phyloP scores from a whole-genome alignment of 2,888 invertebrate species.

The Chydorus sphaericus region DNA sequence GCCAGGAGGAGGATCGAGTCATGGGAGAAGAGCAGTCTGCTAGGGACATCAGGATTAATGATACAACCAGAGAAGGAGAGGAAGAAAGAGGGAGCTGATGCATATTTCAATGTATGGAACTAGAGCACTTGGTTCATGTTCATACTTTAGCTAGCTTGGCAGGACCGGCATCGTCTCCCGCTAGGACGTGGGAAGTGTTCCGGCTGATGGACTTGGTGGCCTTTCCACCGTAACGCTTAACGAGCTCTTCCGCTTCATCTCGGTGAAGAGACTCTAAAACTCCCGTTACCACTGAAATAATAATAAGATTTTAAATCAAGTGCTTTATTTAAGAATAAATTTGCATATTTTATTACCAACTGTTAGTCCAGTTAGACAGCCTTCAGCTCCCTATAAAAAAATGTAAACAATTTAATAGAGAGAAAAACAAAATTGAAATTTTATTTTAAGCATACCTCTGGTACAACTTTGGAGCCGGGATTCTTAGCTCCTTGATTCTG shows the following conservation, averaged over 20 bases:
- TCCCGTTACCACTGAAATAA: slow-evolving; percentile 46
- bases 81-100: too few relatives aligned
- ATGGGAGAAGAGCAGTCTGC: neutral
- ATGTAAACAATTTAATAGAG: slow-evolving; percentile 7
- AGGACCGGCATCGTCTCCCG: slow-evolving; percentile 74
- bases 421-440: slow-evolving; percentile 6
- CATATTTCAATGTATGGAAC: too few relatives aligned
- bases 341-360: too few relatives aligned
- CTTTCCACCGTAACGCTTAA: slow-evolving; percentile 66
- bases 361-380: slow-evolving; percentile 51
- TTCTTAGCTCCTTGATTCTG: slow-evolving; percentile 49
- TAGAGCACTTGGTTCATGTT: too few relatives aligned
- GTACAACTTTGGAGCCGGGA: slow-evolving; percentile 67
- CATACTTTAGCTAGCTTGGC: slow-evolving; percentile 56
- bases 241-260: slow-evolving; percentile 56
- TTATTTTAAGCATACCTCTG: slow-evolving; percentile 42
- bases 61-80: neutral
- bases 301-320: neutral
- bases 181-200: slow-evolving; percentile 65
- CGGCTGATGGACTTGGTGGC: slow-evolving; percentile 56
- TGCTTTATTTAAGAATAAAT: neutral
- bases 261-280: slow-evolving; percentile 75
- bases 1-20: neutral
- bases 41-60: neutral
- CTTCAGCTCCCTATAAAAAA: slow-evolving; percentile 44